Conservation (phyloP, 2,797 vertebrate genomes). For the Psittacula echo region DNA sequence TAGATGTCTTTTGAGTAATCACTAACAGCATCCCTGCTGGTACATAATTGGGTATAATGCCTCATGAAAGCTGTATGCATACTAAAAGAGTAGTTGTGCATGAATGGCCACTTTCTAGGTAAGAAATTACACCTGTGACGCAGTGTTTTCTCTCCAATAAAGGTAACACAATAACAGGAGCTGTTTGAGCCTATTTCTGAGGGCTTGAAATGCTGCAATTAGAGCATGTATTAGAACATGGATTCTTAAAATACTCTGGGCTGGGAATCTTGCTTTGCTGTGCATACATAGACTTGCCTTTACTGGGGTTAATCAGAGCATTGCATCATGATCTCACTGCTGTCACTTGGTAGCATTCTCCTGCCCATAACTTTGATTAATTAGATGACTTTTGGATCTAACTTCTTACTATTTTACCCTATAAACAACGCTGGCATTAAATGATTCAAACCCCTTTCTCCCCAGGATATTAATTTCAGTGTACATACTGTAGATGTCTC, state of each 20-base stretch:
- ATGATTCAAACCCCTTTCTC: neutral
- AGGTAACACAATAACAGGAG: neutral
- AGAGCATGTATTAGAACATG: neutral
- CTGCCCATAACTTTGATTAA: neutral
- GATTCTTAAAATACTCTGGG: neutral
- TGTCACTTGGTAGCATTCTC: neutral
- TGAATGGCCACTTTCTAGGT: neutral
- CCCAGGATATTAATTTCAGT: conserved; percentile 18
- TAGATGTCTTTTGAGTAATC: neutral
- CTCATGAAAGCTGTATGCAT: neutral
- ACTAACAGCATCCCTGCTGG: neutral
- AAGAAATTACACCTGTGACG: neutral
- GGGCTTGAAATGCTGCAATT: neutral
- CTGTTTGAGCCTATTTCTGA: neutral
- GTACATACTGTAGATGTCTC: conserved; percentile 13
- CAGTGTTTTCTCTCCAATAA: neutral
- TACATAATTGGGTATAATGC: neutral
- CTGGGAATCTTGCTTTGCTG: neutral
- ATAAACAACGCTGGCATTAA: neutral
- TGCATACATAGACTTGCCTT: accelerated
- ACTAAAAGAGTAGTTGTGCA: neutral
- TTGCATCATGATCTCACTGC: neutral
- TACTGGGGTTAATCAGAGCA: neutral
- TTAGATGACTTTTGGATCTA: neutral
- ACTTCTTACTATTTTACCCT: neutral